A percentile compares a stretch with the other conserved stretches of the same genome.
phyloP scores from a whole-genome alignment of 1,140 invertebrate species.

The Wiebesia pumilae region DNA sequence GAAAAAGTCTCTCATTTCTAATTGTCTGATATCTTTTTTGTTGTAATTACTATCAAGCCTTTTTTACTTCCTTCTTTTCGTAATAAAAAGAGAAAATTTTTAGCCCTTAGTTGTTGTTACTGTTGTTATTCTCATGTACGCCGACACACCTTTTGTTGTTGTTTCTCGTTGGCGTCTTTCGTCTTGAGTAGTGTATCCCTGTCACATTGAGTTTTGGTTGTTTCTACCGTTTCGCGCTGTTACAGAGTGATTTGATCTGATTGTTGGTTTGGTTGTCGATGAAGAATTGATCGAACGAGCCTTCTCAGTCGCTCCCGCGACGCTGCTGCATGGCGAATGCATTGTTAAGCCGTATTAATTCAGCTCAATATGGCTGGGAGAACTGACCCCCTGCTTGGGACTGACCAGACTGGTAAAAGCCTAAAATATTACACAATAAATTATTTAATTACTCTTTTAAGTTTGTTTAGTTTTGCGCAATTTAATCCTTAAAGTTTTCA shows the following conservation, averaged over 20 bases:
- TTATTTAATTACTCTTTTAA: too few relatives aligned
- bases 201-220: constrained; percentile 65
- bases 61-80: not conserved
- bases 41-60: constrained; percentile 12
- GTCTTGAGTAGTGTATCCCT: constrained; percentile 56
- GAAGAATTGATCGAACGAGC: constrained; percentile 73
- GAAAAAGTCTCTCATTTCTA: constrained; percentile 24
- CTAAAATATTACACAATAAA: not conserved
- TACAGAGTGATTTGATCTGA: constrained; percentile 65
- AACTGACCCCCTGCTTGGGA: constrained; percentile 77
- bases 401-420: constrained; percentile 80
- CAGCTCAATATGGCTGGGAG: constrained; percentile 78
- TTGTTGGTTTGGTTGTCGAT: constrained; percentile 68
- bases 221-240: constrained; percentile 72
- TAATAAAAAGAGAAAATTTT: constrained; percentile 45
- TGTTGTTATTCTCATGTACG: constrained; percentile 45
- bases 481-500: too few relatives aligned
- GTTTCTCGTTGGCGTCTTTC: constrained; percentile 53
- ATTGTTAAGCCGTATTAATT: constrained; percentile 69
- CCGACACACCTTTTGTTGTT: constrained; percentile 47
- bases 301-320: constrained; percentile 74
- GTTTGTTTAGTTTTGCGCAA: too few relatives aligned
- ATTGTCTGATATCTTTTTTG: not conserved
- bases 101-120: constrained; percentile 35
- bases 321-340: constrained; percentile 73